A percentile compares a stretch with the other conserved stretches of the same genome.
Evolutionary conservation across 2,797 vertebrate genomes (phyloP).

Genomic region (Sparus aurata): DNA sequence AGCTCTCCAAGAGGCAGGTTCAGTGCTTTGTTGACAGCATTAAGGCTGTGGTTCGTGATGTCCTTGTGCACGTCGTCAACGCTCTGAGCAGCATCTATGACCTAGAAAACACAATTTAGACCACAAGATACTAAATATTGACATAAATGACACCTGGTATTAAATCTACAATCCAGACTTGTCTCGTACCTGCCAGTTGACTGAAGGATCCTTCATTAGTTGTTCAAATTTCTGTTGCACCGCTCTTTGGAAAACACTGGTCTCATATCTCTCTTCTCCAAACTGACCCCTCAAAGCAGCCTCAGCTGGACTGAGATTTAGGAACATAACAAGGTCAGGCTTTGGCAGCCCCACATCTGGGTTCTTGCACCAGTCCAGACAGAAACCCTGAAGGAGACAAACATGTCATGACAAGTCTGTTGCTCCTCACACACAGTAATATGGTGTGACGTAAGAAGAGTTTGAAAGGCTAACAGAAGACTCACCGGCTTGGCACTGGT

Average conservation of each 20-base stretch:
- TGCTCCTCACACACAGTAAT: neutral
- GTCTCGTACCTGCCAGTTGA: conserved; percentile 94
- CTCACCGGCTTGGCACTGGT: conserved; percentile 95
- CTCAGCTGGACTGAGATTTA: conserved; percentile 83
- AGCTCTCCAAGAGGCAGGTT: conserved; percentile 86
- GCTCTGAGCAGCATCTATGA: conserved; percentile 88
- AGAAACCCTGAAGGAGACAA: conserved; percentile 87
- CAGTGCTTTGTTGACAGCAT: conserved; percentile 74
- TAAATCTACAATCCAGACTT: neutral
- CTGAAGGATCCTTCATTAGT: conserved; percentile 88
- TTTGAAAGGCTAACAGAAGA: conserved; percentile 12
- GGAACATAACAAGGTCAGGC: conserved; percentile 94
- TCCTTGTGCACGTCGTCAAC: conserved; percentile 90
- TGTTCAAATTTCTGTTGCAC: conserved; percentile 87
- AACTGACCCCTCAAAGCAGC: conserved; percentile 89
- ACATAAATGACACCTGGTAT: neutral
- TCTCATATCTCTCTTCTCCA: conserved; percentile 92
- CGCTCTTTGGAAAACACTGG: conserved; percentile 85
- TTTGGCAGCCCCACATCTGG: conserved; percentile 94
- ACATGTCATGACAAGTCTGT: neutral
- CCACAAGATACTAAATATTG: neutral
- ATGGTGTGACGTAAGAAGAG: neutral
- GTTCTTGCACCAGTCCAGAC: conserved; percentile 93
- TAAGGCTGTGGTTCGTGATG: conserved; percentile 83
- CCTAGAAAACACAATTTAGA: conserved; percentile 62